phyloP scores from a whole-genome alignment of 2,888 invertebrate genomes.

The Frankliniella fusca region DNA sequence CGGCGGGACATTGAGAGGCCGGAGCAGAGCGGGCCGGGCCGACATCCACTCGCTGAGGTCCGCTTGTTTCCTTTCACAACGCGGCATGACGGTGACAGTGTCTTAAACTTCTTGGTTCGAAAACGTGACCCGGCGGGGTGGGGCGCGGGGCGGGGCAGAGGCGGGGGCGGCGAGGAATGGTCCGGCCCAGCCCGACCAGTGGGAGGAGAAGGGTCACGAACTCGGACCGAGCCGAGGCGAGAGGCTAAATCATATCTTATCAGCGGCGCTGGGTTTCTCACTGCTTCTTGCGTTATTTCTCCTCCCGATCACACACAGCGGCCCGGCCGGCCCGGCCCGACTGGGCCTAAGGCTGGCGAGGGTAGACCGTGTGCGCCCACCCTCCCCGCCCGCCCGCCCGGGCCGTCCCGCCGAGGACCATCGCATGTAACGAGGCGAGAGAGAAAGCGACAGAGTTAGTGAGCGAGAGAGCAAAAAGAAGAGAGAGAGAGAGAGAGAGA shows the following conservation, averaged over 20 bases:
- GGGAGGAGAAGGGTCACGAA: slow-evolving; percentile 4
- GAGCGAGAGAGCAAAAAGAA: too few species aligned
- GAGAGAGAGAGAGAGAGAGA: too few species aligned
- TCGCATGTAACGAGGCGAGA: too few species aligned
- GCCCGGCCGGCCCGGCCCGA: background rate
- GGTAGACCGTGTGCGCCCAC: background rate
- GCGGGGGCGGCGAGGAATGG: too few species aligned
- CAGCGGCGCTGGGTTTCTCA: background rate
- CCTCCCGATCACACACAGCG: background rate
- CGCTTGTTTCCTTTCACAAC: too few species aligned
- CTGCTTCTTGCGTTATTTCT: slow-evolving; percentile 16
- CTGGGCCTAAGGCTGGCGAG: background rate
- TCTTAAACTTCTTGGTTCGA: too few species aligned
- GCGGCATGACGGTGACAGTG: too few species aligned
- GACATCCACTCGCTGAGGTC: too few species aligned
- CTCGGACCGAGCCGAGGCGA: background rate
- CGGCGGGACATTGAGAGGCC: too few species aligned
- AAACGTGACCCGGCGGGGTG: background rate
- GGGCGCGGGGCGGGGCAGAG: background rate
- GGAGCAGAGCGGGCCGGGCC: too few species aligned
- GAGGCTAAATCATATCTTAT: background rate
- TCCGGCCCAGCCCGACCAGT: background rate
- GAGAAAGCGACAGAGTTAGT: too few species aligned
- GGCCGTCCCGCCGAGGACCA: background rate
- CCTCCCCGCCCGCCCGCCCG: background rate